Conservation (phyloP, 2,888 invertebrate genomes). For the Bhutanitis thaidina region DNA sequence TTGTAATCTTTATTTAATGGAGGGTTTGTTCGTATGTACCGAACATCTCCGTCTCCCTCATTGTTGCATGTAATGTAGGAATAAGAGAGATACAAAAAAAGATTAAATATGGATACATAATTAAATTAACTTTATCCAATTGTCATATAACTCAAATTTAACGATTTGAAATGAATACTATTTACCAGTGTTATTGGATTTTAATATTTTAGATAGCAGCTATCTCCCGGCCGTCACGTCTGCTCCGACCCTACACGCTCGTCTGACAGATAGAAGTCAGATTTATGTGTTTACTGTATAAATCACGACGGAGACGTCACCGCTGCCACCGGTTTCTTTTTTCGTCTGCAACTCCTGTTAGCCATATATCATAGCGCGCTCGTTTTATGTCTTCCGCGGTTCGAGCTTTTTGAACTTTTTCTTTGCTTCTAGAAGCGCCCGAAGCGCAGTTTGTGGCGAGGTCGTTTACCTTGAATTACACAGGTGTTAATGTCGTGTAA, state of each 20-base stretch:
- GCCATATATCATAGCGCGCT: constrained; percentile 57
- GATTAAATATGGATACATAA: too few relatives aligned
- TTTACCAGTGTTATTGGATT: too few relatives aligned
- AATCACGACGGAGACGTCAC: constrained; percentile 58
- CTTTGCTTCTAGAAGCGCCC: constrained; percentile 8
- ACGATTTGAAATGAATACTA: too few relatives aligned
- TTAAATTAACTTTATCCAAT: too few relatives aligned
- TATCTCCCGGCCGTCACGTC: background rate
- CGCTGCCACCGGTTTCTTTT: constrained; percentile 56
- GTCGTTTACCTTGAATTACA: constrained; percentile 10
- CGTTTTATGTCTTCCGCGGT: constrained; percentile 60
- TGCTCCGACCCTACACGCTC: constrained; percentile 8
- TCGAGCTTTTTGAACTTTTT: constrained; percentile 30
- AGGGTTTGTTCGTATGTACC: too few relatives aligned
- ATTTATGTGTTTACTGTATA: constrained; percentile 81
- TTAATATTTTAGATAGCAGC: background rate
- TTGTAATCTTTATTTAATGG: too few relatives aligned
- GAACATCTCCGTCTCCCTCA: too few relatives aligned
- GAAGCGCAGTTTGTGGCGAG: background rate
- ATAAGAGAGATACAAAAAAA: too few relatives aligned
- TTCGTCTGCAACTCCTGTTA: constrained; percentile 50
- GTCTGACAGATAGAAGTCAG: constrained; percentile 74
- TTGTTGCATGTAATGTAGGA: too few relatives aligned
- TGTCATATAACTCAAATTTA: too few relatives aligned
- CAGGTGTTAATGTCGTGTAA: too few relatives aligned